Conservation (phyloP, 2,113 vertebrate species). For the Atrichornis clamosus region DNA sequence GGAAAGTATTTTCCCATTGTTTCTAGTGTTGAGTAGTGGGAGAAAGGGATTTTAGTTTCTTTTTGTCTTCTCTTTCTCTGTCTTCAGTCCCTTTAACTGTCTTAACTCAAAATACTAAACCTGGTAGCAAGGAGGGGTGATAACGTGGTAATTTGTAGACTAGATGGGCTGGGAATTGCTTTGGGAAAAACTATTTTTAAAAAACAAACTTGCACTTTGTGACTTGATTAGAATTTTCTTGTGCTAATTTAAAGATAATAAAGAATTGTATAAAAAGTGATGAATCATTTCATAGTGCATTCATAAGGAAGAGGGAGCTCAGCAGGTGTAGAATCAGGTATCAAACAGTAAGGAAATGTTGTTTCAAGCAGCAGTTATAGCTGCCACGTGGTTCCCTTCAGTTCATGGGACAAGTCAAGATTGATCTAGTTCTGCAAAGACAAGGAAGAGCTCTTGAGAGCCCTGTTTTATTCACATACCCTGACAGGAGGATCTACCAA, state of each 20-base stretch:
- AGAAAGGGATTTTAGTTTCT: not conserved
- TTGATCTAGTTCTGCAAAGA: not conserved
- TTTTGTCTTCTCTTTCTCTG: rapidly evolving
- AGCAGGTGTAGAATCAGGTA: not conserved
- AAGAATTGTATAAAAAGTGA: not conserved
- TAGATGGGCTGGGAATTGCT: not conserved
- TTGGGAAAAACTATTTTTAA: not conserved
- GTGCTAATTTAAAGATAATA: slow-evolving; percentile 12
- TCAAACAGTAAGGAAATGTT: not conserved
- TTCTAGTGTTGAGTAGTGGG: not conserved
- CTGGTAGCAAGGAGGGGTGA: not conserved
- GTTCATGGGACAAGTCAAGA: not conserved
- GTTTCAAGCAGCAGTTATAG: not conserved
- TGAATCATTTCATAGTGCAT: not conserved
- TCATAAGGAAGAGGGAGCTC: not conserved
- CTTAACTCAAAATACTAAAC: not conserved
- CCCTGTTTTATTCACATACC: not conserved
- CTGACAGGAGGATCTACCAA: not conserved
- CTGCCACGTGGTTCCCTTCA: not conserved
- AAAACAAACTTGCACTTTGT: not conserved
- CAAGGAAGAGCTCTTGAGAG: not conserved
- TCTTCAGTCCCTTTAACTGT: not conserved
- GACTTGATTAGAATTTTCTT: not conserved
- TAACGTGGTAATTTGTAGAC: not conserved
- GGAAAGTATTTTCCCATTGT: not conserved